Base-by-base conservation (phyloP, 2,797 vertebrate genomes). In the Dendrocincla tyrannina region DNA sequence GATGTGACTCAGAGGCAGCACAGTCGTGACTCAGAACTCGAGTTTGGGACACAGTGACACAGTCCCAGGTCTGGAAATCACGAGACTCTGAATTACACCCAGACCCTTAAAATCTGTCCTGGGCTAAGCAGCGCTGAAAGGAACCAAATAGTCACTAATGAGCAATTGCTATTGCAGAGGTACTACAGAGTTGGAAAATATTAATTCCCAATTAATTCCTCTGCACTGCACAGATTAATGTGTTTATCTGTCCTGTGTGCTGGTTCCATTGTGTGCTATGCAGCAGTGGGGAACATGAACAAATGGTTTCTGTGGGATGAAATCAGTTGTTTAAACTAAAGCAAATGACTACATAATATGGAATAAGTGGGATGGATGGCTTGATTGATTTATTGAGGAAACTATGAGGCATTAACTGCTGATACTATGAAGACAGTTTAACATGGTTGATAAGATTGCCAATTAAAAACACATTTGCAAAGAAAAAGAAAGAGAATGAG, bases 401-500 rank as follows among this genome's bases (percentile, higher is more conserved):
- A 73, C 13, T 1, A 27, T 70, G 81, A 89, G 56, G 53, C 68
- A 95, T 89, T 91, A 94, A 82, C 73, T 81, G 39, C 75, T 84
- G 78, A 85, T 47, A 41, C 25, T 68, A 67, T 56, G 53, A 91
- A 88, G 86, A 80, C n/a, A 81, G 72, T 88, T 95, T 89, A 93
- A 91, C 11, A 64, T 1, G 12, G 46, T 68, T 60, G 7, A 47
- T 95, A 92, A 83, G 78, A 63, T 5, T 79, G 33, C 46, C 70
- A 62, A 93, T 94, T 93, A 89, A 93, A 95, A 95, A 89, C 19
- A 79, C 33, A 69, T 87, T 91, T 94, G 55, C 41, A 85, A 88
- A 91, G 32, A 59, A 75, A 88, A 88, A 81, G n/a, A 70, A 63
- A 78, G 9, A 11, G 30, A 72, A 69, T 7, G 73, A 70, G 60